Evolutionary conservation across 2,888 invertebrate genomes (phyloP), one percentile per base, ranked within the genome.

Genomic region (Palloptera scutellata): DNA sequence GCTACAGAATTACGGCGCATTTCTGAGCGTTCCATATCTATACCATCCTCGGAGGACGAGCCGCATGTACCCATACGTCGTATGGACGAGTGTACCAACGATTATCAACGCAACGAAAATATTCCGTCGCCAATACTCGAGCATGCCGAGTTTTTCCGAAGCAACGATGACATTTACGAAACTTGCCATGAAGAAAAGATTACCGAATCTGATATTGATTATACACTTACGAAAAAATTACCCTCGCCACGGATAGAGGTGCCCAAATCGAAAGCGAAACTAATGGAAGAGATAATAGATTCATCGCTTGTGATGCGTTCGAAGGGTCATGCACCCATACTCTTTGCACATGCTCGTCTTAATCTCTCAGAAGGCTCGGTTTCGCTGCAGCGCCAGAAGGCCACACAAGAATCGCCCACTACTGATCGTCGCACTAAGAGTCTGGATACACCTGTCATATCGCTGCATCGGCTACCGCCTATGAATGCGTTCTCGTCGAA

Each of bases 401-500:
- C 92, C 9, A 88, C 91, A 0, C 91, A 90, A 76, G 88, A 89
- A 72, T 93, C 93, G 0, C 93, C 93, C 4, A 90, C 91, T 9
- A 86, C 91, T 4, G 91, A 92, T 65, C 87, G 94, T 62, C 87
- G 94, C 75, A 92, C 94, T 1, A 94, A 94, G 84, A 94, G 94
- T 68, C 86, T 95, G 72, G 95, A 95, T 77, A 91, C 94, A 2
- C 92, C 94, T 1, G 91, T 94, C 20, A 93, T 95, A 77, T 91
- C 93, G 19, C 85, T 94, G 42, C 92, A 91, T 82, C 88, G 91
- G 77, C 84, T 95, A 53, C 94, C 94, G 15, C 91, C 93, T 9
- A 90, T 92, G 83, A 93, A 94, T 83, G 92, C 94, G 0, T 94
- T 94, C 81, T 95, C 94, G 1, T 93, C 94, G 30, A 94, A 94